Conservation (phyloP, 2,113 vertebrate genomes). For the Heterotilapia buettikoferi region DNA sequence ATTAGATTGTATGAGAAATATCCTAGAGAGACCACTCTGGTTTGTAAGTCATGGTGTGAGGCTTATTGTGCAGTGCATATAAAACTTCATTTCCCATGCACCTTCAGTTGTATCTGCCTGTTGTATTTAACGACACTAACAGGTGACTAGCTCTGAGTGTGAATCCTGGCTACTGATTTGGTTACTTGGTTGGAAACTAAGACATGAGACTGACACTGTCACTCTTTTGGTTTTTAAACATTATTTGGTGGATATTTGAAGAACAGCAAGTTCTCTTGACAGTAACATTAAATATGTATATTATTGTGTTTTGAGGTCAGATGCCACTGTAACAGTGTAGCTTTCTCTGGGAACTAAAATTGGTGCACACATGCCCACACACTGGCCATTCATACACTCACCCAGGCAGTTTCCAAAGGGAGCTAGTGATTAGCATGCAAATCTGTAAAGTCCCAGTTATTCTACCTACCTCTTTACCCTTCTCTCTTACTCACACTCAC, state of each 20-base stretch:
- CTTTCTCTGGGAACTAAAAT: not conserved
- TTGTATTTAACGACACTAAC: not conserved
- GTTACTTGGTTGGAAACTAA: not conserved
- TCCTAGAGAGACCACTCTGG: not conserved
- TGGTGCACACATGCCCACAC: not conserved
- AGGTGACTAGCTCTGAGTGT: not conserved
- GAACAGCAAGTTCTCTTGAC: not conserved
- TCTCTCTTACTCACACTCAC: conserved; percentile 10
- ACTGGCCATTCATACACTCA: not conserved
- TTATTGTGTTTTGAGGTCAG: not conserved
- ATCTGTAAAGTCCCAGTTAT: conserved; percentile 80
- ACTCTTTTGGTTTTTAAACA: not conserved
- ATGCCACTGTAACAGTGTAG: not conserved
- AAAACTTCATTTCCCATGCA: not conserved
- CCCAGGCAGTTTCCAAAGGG: conserved; percentile 59
- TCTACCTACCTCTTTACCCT: conserved; percentile 77
- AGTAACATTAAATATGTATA: not conserved
- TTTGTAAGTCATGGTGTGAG: not conserved
- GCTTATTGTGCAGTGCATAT: not conserved
- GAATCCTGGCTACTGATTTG: not conserved
- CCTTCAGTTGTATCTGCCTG: not conserved
- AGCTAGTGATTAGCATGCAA: conserved; percentile 80
- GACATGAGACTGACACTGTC: not conserved
- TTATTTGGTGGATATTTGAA: not conserved
- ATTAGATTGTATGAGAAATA: not conserved